Evolutionary conservation across 30 jellyfish, hydroid and myxozoan species (phyloP).

Genomic region (Hydractinia symbiolongicarpus): DNA sequence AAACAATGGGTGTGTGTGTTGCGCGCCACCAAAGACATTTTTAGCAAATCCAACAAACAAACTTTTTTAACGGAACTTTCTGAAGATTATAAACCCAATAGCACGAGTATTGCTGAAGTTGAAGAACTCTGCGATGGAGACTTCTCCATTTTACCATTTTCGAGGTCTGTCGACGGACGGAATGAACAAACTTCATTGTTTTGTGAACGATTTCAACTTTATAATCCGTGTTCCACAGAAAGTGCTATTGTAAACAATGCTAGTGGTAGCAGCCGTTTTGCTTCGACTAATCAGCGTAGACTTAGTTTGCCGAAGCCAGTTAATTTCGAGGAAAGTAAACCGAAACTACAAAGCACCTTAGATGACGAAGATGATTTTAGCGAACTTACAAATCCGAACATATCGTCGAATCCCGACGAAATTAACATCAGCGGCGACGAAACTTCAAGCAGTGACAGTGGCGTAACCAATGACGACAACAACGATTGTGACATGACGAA

Average conservation of each 20-base stretch:
- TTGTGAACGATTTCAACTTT: conserved; percentile 30
- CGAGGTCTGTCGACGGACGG: conserved; percentile 17
- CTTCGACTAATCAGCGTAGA: not conserved
- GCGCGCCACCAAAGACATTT: conserved; percentile 7
- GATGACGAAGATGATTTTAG: conserved; percentile 15
- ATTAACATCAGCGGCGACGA: not conserved
- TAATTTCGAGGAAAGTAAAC: not conserved
- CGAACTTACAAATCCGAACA: conserved; percentile 26
- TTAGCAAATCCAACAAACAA: not conserved
- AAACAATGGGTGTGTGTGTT: conserved; percentile 69
- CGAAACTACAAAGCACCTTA: not conserved
- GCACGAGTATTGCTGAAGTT: not conserved
- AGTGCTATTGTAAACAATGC: conserved; percentile 10
- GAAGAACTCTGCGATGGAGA: conserved; percentile 6
- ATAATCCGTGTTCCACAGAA: conserved; percentile 15
- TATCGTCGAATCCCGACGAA: conserved; percentile 27
- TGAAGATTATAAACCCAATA: conserved; percentile 19
- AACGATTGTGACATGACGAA: not conserved
- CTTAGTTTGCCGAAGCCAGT: conserved; percentile 27
- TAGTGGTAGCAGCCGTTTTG: conserved; percentile 12
- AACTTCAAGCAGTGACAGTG: conserved; percentile 7
- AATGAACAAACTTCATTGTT: conserved; percentile 25
- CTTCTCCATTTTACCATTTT: not conserved
- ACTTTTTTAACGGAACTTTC: conserved; percentile 12
- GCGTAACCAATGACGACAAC: not conserved